Evolutionary conservation across 2,797 vertebrate species (phyloP), one percentile per base, ranked within the genome.

Genomic region (Pygocentrus nattereri): DNA sequence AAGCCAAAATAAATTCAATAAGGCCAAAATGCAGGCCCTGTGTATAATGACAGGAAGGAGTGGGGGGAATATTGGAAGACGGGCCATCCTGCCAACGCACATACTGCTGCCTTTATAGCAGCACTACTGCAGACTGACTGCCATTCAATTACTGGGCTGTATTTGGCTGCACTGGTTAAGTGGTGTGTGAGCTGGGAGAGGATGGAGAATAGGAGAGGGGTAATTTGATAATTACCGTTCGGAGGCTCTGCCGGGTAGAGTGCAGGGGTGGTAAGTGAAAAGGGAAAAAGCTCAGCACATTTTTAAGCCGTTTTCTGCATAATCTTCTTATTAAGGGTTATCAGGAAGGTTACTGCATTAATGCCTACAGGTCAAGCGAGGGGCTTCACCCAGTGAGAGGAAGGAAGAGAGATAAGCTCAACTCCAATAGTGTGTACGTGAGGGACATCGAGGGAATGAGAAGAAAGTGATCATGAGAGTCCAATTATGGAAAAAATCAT

Each of bases 1-100:
- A 74, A 67, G 62, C 50, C 72, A 81, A 81, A 81, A 81, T 81
- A 81, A 81, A 81, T 75, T 34, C 38, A 81, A 81, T 81, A 81
- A 75, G 34, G 38, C 79, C 72, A 75, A 81, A 80, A 81, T 69
- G 58, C 79, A 81, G 79, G 47, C 62, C 50, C 49, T 65, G 25
- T 75, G 38, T 52, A 58, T 81, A 75, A 81, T 81, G 79, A 81
- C 79, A 81, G 79, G 79, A 81, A 81, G 52, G 25, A 47, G 23
- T 13, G 58, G 13, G 44, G 67, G 64, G 78, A 58, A 73, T 54
- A 69, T 49, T 34, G 52, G 31, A 74, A 47, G 16, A 58, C 54
- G 8, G 41, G n/a, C 50, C 21, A 38, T 65, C 61, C 47, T 80
- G 59, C 70, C 78, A 64, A 58, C 31, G 25, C 44, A 23, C 69